phyloP scores from a whole-genome alignment of 1,140 invertebrate species.

The Pteromalus puparum region DNA sequence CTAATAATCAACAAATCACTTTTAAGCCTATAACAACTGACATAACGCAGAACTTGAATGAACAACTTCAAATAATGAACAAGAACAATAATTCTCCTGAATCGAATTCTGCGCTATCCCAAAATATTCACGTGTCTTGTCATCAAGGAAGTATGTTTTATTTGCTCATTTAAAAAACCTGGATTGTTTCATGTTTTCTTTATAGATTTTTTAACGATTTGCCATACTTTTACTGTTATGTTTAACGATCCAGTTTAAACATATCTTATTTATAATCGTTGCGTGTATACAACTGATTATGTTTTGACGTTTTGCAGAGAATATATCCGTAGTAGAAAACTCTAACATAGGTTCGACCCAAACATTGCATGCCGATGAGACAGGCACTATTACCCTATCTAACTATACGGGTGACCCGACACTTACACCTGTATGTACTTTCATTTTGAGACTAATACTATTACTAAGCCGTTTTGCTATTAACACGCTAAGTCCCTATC shows the following conservation, averaged over 20 bases:
- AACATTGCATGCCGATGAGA: slow-evolving; percentile 69
- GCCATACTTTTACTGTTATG: neutral
- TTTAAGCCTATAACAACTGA: slow-evolving; percentile 62
- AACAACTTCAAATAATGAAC: slow-evolving; percentile 59
- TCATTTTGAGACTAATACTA: slow-evolving; percentile 18
- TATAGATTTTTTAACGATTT: neutral
- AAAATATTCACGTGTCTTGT: neutral
- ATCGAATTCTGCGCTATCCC: slow-evolving; percentile 9
- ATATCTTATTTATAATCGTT: neutral
- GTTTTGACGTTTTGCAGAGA: slow-evolving; percentile 58
- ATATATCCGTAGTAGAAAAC: slow-evolving; percentile 55
- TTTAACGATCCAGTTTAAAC: neutral
- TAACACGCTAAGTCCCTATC: neutral
- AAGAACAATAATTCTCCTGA: slow-evolving; percentile 57
- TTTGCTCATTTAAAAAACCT: slow-evolving; percentile 4
- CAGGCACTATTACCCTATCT: slow-evolving; percentile 68
- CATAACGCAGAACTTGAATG: slow-evolving; percentile 63
- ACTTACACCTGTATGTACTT: slow-evolving; percentile 65
- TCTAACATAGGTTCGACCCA: slow-evolving; percentile 61
- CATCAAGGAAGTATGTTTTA: slow-evolving; percentile 25
- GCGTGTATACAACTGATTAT: slow-evolving; percentile 28
- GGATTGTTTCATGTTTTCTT: neutral
- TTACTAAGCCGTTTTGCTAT: neutral
- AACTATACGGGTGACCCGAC: slow-evolving; percentile 67
- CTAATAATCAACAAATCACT: slow-evolving; percentile 56